Evolutionary conservation across 2,888 invertebrate genomes (phyloP).

Genomic region (Hirtodrosophila duncani): DNA sequence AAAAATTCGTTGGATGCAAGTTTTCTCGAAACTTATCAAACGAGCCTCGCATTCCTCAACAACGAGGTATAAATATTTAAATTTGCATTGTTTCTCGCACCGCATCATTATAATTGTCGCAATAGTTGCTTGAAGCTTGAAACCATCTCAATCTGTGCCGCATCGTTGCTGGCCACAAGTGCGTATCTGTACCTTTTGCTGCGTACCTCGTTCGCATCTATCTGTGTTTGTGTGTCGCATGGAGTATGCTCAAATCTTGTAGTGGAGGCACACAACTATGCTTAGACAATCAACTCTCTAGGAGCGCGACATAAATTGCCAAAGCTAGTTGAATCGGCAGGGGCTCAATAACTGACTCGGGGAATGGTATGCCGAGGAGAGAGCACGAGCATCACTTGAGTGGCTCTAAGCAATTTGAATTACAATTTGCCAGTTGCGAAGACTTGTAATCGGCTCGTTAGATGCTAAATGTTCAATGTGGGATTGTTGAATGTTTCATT

Average conservation of each 20-base stretch:
- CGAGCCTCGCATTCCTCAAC: slow-evolving; percentile 38
- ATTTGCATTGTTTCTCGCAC: slow-evolving; percentile 58
- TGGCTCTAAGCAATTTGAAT: slow-evolving; percentile 17
- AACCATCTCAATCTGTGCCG: slow-evolving; percentile 55
- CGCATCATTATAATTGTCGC: slow-evolving; percentile 64
- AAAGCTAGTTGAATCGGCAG: slow-evolving; percentile 21
- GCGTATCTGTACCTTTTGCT: slow-evolving; percentile 33
- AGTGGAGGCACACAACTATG: background rate
- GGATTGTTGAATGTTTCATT: slow-evolving; percentile 50
- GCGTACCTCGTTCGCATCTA: slow-evolving; percentile 8
- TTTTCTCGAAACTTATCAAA: background rate
- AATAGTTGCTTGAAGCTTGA: slow-evolving; percentile 27
- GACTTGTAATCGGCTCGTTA: no score
- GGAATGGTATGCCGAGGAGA: no score
- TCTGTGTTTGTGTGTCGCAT: slow-evolving; percentile 5
- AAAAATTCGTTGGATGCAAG: background rate
- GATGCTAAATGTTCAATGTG: slow-evolving; percentile 32
- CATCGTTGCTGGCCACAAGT: slow-evolving; percentile 53
- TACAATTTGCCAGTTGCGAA: slow-evolving; percentile 29
- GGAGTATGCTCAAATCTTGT: background rate
- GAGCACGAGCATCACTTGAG: slow-evolving; percentile 18
- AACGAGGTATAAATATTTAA: slow-evolving; percentile 44
- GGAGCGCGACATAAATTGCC: slow-evolving; percentile 18
- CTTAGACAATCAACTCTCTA: no score
- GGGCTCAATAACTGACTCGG: no score